Base-by-base conservation (phyloP, 2,797 vertebrate species). In the Neoniphon sammara region DNA sequence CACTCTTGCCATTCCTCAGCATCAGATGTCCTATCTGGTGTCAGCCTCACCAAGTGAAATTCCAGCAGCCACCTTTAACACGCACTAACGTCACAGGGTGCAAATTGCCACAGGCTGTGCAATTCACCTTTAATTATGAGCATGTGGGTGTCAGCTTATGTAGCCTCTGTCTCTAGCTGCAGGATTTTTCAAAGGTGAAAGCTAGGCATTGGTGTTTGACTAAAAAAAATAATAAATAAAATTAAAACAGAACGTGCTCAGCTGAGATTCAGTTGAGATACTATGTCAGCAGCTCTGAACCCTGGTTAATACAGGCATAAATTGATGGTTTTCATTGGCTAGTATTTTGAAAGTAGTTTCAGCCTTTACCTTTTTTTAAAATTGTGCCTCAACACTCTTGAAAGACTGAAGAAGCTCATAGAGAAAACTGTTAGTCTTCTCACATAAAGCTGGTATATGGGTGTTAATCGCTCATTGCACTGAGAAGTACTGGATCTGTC, bases 101-200 rank as follows among this genome's bases (percentile, higher is more conserved):
- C 74, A 84, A 84, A 88, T 87, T 76, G 53, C 81, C 73, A 80
- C 69, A 77, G 82, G 69, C 76, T 79, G 73, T 80, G 82, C 62
- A 77, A 66, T 84, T 84, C 82, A 86, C 79, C 84, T 90, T 82
- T 88, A 82, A 88, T 87, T 85, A 75, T 47, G 70, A 66, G 69
- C 76, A 64, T 84, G 87, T 87, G 87, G 89, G 81, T 86, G 84
- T 85, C 77, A 77, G 73, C 74, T 76, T 74, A 30, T 55, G 58
- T 67, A 65, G 81, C 63, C 78, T 3, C 39, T 14, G 73, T 66
- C 72, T 66, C 55, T 44, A 62, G 82, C 75, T 85, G 78, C 81
- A 79, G 77, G 67, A 23, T 80, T 67, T 82, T 76, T 83, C 81
- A 70, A 46, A 86, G 54, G 74, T 68, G 66, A 14, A 12, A 78